Percentiles rank a stretch among this genome's conserved stretches.
Evolutionary conservation across 1,140 invertebrate genomes (phyloP).

Genomic region (Eupeodes corollae): DNA sequence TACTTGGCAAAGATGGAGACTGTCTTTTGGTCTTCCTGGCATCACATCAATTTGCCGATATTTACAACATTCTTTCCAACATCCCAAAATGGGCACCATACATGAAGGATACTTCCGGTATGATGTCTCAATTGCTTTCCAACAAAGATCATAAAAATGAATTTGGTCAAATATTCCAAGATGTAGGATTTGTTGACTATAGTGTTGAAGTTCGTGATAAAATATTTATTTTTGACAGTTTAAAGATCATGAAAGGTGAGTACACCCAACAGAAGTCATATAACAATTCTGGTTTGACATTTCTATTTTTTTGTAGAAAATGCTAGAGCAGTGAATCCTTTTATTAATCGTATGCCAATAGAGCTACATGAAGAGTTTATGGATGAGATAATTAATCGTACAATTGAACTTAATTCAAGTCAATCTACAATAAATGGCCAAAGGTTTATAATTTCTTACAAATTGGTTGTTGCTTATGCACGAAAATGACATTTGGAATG

Average conservation of each 20-base stretch:
- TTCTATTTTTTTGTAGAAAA: conserved; percentile 40
- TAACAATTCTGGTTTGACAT: neutral
- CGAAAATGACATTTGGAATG: conserved; percentile 20
- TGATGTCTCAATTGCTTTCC: conserved; percentile 49
- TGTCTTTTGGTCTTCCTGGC: conserved; percentile 53
- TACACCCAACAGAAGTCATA: neutral
- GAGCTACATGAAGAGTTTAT: conserved; percentile 48
- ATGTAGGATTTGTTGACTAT: conserved; percentile 49
- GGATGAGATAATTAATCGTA: conserved; percentile 39
- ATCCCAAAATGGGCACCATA: conserved; percentile 48
- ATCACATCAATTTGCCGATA: conserved; percentile 50
- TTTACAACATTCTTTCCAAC: conserved; percentile 47
- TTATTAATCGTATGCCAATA: conserved; percentile 48
- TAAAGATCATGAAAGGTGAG: conserved; percentile 47
- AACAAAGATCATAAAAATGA: conserved; percentile 46
- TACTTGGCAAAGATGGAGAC: conserved; percentile 54
- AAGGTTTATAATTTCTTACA: conserved; percentile 39
- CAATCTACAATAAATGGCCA: conserved; percentile 7
- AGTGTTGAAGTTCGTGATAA: conserved; percentile 49
- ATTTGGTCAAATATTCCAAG: conserved; percentile 45
- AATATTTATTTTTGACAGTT: conserved; percentile 46
- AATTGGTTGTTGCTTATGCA: conserved; percentile 45
- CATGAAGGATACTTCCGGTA: conserved; percentile 48
- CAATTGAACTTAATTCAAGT: conserved; percentile 22
- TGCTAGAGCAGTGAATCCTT: conserved; percentile 57